Evolutionary conservation across 1,140 invertebrate genomes (phyloP), one percentile per base, ranked within the genome.

Genomic region (Drosophila arizonae): DNA sequence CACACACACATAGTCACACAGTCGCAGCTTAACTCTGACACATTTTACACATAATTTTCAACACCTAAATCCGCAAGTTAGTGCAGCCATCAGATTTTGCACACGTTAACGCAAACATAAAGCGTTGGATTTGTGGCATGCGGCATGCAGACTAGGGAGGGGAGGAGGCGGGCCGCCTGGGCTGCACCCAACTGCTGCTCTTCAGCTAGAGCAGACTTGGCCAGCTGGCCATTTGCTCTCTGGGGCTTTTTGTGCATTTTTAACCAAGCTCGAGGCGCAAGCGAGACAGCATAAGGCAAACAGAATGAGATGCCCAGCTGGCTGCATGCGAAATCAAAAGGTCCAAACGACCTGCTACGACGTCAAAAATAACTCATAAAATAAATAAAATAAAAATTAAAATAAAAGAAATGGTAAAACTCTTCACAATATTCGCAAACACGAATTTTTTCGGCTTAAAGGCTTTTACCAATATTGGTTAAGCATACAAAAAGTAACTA

Each of bases 21-120:
- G 81, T 69, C 72, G 81, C 69, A 86, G 82, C 82, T 87, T 87
- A 87, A 66, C 76, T 87, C 76, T 87, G 82, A 87, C 82, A 87
- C 82, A 87, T 87, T 87, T 87, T 87, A 77, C 82, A 87, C 82
- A 87, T 87, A 87, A 87, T 87, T 87, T 87, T 87, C 84, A 88
- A 79, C 82, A 87, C 82, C 84, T 82, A 87, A 87, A 87, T 87
- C 82, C 82, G 82, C 84, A 87, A 87, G 84, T 87, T 87, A 88
- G 82, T 79, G 82, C 82, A 86, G 64, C 72, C 82, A 87, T 87
- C 82, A 88, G 82, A 87, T 87, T 87, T 87, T 87, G 82, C 81
- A 81, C 81, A 87, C 81, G 81, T 86, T 86, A 86, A 81, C 81
- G 82, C 78, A 87, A 86, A 79, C 82, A 87, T 86, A 86, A 86